Conservation (phyloP, 1,140 invertebrate genomes). For the Papilio xuthus region DNA sequence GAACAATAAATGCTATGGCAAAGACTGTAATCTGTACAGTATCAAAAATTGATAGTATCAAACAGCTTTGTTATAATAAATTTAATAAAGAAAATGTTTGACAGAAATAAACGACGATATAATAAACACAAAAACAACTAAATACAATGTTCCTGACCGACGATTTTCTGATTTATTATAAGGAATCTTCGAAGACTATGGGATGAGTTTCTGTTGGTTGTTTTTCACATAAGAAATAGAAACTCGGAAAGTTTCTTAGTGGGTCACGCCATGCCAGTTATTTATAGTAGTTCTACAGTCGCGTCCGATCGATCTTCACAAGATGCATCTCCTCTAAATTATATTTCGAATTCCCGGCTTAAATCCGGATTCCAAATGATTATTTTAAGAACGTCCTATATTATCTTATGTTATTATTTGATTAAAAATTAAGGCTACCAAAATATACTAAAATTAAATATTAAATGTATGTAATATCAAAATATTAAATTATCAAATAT, state of each 20-base stretch:
- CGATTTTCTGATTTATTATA: constrained; percentile 29
- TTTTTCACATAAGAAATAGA: constrained; percentile 48
- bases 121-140: constrained; percentile 22
- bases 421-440: background rate
- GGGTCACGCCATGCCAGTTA: constrained; percentile 58
- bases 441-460: background rate
- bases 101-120: constrained; percentile 5
- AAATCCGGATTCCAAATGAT: constrained; percentile 27
- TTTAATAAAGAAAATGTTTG: background rate
- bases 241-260: constrained; percentile 55
- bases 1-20: background rate
- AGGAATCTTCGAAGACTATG: constrained; percentile 8
- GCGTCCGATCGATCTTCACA: constrained; percentile 58
- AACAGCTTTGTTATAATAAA: background rate
- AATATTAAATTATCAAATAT: background rate
- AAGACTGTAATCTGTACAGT: background rate
- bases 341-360: constrained; percentile 40
- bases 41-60: background rate
- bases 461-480: too few species aligned
- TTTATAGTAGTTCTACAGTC: constrained; percentile 54
- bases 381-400: background rate
- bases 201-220: constrained; percentile 15
- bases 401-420: background rate
- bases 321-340: constrained; percentile 63
- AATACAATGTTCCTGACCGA: constrained; percentile 13